phyloP scores from a whole-genome alignment of 2,113 vertebrate species.

The Rhinogobius similis region DNA sequence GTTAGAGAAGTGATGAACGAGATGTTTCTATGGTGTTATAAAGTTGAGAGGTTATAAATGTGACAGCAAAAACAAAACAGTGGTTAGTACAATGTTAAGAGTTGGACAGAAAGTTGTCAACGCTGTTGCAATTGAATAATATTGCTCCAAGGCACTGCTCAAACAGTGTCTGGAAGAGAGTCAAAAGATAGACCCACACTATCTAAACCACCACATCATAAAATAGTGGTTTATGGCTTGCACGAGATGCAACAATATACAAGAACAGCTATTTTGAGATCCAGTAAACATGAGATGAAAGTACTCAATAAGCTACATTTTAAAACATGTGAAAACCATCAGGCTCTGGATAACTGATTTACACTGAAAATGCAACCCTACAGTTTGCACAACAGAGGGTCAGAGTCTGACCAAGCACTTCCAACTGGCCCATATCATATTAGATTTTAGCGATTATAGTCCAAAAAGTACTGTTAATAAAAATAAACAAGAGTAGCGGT shows the following conservation, averaged over 20 bases:
- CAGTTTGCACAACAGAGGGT: constrained; percentile 29
- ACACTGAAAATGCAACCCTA: constrained; percentile 12
- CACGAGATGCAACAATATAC: background rate
- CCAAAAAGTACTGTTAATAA: constrained; percentile 4
- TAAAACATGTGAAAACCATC: background rate
- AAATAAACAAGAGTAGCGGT: background rate
- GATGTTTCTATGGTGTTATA: background rate
- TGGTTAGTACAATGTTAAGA: constrained; percentile 14
- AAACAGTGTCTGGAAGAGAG: constrained; percentile 19
- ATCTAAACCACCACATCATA: constrained; percentile 30
- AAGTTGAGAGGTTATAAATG: too few relatives aligned
- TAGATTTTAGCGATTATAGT: constrained; percentile 36
- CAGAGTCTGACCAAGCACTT: constrained; percentile 45
- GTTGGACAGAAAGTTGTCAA: background rate
- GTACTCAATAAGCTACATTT: background rate
- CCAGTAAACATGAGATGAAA: background rate
- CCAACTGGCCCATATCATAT: constrained; percentile 49
- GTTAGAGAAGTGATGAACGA: constrained; percentile 30
- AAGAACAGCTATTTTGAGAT: background rate
- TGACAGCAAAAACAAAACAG: constrained; percentile 7
- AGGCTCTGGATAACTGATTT: background rate
- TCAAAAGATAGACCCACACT: constrained; percentile 1
- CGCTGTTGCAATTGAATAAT: background rate
- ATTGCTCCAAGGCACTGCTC: background rate
- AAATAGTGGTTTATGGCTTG: constrained; percentile 14